Evolutionary conservation across 92 coral and sea anemone species (phyloP).

Genomic region (Muricea muricata): DNA sequence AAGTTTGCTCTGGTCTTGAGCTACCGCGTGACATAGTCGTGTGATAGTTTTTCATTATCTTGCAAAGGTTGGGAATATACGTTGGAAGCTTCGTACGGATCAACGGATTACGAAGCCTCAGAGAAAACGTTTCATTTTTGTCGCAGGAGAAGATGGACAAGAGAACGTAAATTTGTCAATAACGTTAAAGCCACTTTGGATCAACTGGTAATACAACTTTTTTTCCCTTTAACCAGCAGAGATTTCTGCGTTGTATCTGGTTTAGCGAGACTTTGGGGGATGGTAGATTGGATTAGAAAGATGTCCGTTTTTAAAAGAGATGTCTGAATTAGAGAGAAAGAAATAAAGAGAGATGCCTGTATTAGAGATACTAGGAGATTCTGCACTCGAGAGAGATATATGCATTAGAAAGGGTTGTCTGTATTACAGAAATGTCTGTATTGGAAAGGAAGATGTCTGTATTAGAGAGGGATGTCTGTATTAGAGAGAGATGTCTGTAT

Average conservation of each 20-base stretch:
- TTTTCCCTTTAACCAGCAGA: no score
- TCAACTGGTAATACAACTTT: background rate
- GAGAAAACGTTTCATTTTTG: constrained; percentile 88
- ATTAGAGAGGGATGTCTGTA: background rate
- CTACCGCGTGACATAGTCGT: no score
- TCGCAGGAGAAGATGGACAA: constrained; percentile 82
- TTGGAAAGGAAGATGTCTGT: background rate
- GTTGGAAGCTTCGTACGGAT: constrained; percentile 67
- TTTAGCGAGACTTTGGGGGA: background rate
- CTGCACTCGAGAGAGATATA: background rate
- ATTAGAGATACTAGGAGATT: background rate
- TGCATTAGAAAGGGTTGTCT: background rate
- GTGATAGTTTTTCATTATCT: no score
- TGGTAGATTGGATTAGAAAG: background rate
- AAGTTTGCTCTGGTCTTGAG: no score
- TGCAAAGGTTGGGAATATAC: constrained; percentile 88
- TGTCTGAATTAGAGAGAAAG: background rate
- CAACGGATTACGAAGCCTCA: constrained; percentile 73
- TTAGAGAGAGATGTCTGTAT: background rate
- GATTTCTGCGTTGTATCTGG: background rate
- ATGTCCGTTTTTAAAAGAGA: background rate
- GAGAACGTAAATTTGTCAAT: background rate
- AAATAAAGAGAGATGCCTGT: background rate
- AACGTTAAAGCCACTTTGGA: background rate
- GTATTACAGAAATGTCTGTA: background rate